Conservation (phyloP, 2,113 vertebrate genomes). For the Panurus biarmicus region DNA sequence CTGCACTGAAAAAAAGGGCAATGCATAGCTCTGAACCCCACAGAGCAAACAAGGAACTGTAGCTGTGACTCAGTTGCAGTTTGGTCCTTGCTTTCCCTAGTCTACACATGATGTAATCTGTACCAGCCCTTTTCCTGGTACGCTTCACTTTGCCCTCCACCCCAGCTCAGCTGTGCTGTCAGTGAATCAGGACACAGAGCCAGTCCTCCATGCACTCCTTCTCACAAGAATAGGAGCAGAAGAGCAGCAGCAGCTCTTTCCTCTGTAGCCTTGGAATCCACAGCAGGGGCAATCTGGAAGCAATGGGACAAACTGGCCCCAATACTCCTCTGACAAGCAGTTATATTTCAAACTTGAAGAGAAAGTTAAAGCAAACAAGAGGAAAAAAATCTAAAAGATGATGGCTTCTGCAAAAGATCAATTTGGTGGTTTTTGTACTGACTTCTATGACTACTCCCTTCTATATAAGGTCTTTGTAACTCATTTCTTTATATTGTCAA, state of each 20-base stretch:
- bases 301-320: fast-evolving
- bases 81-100: neutral
- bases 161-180: neutral
- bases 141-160: neutral
- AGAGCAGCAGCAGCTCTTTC: neutral
- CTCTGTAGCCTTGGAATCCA: neutral
- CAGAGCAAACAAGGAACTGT: neutral
- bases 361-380: neutral
- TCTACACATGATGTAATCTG: neutral
- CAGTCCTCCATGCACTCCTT: neutral
- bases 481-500: neutral
- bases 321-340: neutral
- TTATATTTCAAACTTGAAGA: neutral
- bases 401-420: neutral
- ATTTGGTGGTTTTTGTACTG: neutral
- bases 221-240: neutral
- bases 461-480: neutral
- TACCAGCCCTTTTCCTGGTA: constrained; percentile 40
- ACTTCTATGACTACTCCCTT: neutral
- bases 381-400: neutral
- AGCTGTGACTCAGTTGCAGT: neutral
- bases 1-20: neutral
- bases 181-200: neutral
- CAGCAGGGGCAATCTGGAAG: neutral
- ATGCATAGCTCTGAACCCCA: neutral